Evolutionary conservation across 2,797 vertebrate species (phyloP), one percentile per base, ranked within the genome.

Genomic region (Corythornis leucogaster): DNA sequence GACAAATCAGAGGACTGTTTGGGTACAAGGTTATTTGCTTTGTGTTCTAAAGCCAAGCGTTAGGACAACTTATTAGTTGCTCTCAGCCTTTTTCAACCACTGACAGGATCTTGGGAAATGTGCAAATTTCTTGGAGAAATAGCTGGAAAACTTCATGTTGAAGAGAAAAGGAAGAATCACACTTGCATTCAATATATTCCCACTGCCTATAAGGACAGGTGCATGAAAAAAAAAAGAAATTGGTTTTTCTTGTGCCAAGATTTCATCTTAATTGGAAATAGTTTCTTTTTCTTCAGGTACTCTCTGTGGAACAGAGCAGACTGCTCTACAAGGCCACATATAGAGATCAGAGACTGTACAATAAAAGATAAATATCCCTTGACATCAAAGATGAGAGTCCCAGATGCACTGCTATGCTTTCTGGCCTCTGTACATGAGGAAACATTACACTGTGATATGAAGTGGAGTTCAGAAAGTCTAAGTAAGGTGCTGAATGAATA

Each of bases 401-500:
- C 67, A 88, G 45, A 57, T 10, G 3, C 28, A 59, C 7, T 33
- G 38, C 38, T 85, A 16, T 45, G 45, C 46, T 85, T 89, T 90
- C 68, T 74, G 62, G 46, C 11, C 25, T 87, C 30, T 58, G 5
- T 53, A 61, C 13, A 6, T 46, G 30, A 80, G 33, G 54, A 70
- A 15, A 38, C 45, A 68, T 9, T 54, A 43, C 31, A 71, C 10
- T 2, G 4, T 54, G 76, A 45, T 15, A 79, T 12, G 40, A 89
- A 85, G 31, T 46, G 53, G 50, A 85, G 76, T 51, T 83, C 50
- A 61, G 62, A 89, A 92, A 92, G 89, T 31, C 75, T 71, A 89
- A 93, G 64, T 92, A 90, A 93, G 84, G 81, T 85, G 62, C 54
- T 54, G 58, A 93, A 82, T 64, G 33, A 89, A 9, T 71, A 77